Conservation (phyloP, 2,888 invertebrate species). For the Hartigia nigra region DNA sequence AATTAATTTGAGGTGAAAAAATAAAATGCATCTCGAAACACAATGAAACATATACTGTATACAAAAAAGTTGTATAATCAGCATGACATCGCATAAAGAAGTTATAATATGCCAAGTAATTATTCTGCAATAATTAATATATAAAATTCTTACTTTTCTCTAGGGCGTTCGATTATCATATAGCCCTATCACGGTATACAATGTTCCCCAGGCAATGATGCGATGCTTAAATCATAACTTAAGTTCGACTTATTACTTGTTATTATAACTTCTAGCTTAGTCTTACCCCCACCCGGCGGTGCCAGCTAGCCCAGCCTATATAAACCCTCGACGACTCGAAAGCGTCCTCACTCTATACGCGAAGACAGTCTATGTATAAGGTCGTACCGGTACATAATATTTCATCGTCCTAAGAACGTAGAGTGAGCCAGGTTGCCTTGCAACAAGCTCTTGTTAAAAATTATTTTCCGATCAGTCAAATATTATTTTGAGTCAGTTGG, state of each 20-base stretch:
- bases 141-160: background rate
- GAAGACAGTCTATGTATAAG: constrained; percentile 58
- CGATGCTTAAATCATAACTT: constrained; percentile 39
- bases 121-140: background rate
- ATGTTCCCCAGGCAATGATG: background rate
- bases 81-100: background rate
- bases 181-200: background rate
- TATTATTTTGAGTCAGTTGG: too few species aligned
- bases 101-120: background rate
- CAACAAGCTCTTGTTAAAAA: too few species aligned
- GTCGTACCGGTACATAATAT: constrained; percentile 35
- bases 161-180: background rate
- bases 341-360: constrained; percentile 60
- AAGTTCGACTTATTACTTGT: constrained; percentile 47
- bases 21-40: background rate
- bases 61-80: background rate
- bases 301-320: constrained; percentile 58
- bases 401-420: background rate
- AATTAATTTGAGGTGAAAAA: background rate
- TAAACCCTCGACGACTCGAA: constrained; percentile 58
- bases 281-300: constrained; percentile 43
- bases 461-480: too few species aligned
- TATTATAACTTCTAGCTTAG: constrained; percentile 54
- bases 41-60: background rate
- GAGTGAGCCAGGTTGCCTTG: too few species aligned